Conservation (phyloP, 2,888 invertebrate species). For the Scelioninae gen. 2 region DNA sequence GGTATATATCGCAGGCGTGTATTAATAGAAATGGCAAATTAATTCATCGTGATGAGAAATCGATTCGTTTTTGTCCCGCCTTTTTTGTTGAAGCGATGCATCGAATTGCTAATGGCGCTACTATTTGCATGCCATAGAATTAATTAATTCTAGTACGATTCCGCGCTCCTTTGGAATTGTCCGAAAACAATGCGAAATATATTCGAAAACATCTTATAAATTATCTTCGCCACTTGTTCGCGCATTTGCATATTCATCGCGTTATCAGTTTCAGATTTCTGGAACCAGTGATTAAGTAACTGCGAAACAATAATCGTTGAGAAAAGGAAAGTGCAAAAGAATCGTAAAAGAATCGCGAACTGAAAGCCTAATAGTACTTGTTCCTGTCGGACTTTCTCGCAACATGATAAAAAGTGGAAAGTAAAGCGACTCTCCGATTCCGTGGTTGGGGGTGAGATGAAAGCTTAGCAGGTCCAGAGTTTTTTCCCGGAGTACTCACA, state of each 20-base stretch:
- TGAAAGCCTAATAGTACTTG: conserved; percentile 36
- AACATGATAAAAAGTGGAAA: conserved; percentile 31
- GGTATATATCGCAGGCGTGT: conserved; percentile 18
- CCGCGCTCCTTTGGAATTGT: conserved; percentile 27
- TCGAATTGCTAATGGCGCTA: conserved; percentile 54
- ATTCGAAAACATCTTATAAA: conserved; percentile 46
- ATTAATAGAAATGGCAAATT: conserved; percentile 56
- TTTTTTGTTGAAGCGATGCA: conserved; percentile 42
- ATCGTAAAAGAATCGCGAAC: conserved; percentile 17
- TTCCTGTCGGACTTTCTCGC: conserved; percentile 9
- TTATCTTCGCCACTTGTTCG: conserved; percentile 29
- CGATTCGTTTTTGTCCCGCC: conserved; percentile 50
- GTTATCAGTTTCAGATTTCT: conserved; percentile 16
- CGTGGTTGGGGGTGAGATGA: conserved; percentile 31
- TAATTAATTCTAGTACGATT: conserved; percentile 48
- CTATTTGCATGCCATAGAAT: conserved; percentile 58
- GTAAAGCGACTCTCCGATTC: conserved; percentile 43
- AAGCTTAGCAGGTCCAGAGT: conserved; percentile 20
- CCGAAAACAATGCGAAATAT: conserved; percentile 51
- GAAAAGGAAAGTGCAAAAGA: conserved; percentile 14
- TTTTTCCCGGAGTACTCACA: conserved; percentile 27
- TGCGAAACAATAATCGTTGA: conserved; percentile 23
- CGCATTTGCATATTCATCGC: conserved; percentile 42
- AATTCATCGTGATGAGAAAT: conserved; percentile 59
- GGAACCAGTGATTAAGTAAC: conserved; percentile 19